Evolutionary conservation across 2,113 vertebrate genomes (phyloP), one percentile per base, ranked within the genome.

Genomic region (Neodon shergylaensis): DNA sequence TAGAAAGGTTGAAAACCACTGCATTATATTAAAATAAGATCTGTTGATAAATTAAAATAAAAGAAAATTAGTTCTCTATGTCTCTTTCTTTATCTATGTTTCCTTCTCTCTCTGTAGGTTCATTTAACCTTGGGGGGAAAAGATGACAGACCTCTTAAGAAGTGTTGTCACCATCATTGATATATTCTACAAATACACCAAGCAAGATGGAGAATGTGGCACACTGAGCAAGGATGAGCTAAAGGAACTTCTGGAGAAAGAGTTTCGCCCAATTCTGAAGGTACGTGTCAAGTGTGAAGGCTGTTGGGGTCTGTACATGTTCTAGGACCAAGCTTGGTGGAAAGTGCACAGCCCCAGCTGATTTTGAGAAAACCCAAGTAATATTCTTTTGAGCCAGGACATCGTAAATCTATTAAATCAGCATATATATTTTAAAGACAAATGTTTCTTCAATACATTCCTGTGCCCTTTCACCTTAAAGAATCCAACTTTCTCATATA

Each of bases 91-190:
- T 93, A 39, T 44, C 24, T 84, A 26, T 83, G 81, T 36, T 91
- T 58, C 24, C 4, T 54, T 73, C 49, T 76, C 79, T 91, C 79
- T 91, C 11, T 42, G 42, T 94, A 98, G 98, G 92, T 96, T 98
- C 77, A 95, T 94, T 94, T 88, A 44, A 94, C 95, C 84, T 95
- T 82, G 61, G 91, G 14, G 26, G 5, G 2, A 97, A 92, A 98
- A 95, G 88, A 98, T 98, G 98, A 97, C 97, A 73, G 16, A 0
- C 7, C 96, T 99, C 89, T 94, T 98, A 93, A 98, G 97, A 74
- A 98, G 98, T 93, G 33, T 98, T 72, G 94, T 98, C 94, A 98
- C 96, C 1, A 92, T 98, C 95, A 97, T 98, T 42, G 90, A 97
- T 2, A 0, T 96, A 96, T 99, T 98, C 52, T 97, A 98, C 91